These are phyloP conservation scores for Cantharis flavilabris DNA, from an alignment of 2,888 invertebrate genomes.

Conservation along the genomic window DNA sequence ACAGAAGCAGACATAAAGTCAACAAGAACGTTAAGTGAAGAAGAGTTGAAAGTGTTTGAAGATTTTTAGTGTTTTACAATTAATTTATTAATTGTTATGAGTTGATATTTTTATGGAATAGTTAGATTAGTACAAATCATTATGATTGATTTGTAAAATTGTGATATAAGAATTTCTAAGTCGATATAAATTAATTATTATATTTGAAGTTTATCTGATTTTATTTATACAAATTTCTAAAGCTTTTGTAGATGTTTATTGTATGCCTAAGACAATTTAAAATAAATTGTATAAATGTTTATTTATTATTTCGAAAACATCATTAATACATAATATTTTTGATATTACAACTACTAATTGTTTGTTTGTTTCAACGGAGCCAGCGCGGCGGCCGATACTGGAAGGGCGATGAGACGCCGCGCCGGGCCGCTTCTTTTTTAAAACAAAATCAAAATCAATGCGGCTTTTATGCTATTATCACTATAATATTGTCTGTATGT, in stretches of 20 bases:
- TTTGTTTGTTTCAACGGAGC: too few species aligned
- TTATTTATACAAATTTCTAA: neutral
- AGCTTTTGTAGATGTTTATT: neutral
- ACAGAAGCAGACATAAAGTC: conserved; percentile 90
- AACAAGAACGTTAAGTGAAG: conserved; percentile 76
- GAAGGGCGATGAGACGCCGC: too few species aligned
- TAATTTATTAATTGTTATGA: neutral
- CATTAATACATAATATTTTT: neutral
- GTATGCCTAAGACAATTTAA: neutral
- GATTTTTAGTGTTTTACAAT: conserved; percentile 70
- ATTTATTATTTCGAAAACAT: neutral
- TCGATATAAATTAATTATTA: neutral
- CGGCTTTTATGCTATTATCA: too few species aligned
- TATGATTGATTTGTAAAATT: neutral
- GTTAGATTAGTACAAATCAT: conserved; percentile 1
- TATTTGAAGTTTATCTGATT: neutral
- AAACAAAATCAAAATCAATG: too few species aligned
- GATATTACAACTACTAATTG: too few species aligned
- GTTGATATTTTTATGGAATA: neutral
- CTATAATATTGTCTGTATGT: too few species aligned
- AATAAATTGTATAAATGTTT: neutral
- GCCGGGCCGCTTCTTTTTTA: too few species aligned
- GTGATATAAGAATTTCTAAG: conserved; percentile 3
- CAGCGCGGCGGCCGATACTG: too few species aligned
- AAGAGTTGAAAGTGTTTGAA: conserved; percentile 81